A percentile compares a stretch with the other conserved stretches of the same genome.
These are phyloP conservation scores for Netelia fuscicornis DNA, from an alignment of 2,888 invertebrate species.

Conservation along the genomic window DNA sequence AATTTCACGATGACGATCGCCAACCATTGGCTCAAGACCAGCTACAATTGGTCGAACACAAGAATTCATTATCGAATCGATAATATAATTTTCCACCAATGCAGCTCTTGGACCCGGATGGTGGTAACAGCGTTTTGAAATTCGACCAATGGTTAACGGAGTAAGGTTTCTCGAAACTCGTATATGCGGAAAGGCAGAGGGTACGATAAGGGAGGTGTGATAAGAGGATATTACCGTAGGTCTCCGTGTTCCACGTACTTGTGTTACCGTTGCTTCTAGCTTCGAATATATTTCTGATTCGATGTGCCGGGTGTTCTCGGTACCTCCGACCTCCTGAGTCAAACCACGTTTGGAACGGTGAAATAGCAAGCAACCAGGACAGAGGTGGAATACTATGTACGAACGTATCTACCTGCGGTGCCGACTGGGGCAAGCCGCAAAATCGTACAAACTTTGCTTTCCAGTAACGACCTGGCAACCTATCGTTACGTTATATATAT, in stretches of 20 bases:
- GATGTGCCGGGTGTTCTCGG: conserved; percentile 6
- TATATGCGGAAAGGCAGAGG: neutral
- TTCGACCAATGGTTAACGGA: conserved; percentile 13
- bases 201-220: neutral
- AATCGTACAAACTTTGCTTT: conserved; percentile 42
- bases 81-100: neutral
- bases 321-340: neutral
- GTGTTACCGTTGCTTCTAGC: conserved; percentile 1
- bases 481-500: neutral
- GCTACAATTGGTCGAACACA: conserved; percentile 6
- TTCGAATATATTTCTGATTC: neutral
- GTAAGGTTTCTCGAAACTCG: conserved; percentile 24
- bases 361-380: conserved; percentile 18
- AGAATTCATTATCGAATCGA: conserved; percentile 32
- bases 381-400: neutral
- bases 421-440: conserved; percentile 20
- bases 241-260: neutral
- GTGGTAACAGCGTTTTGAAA: conserved; percentile 45
- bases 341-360: neutral
- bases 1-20: neutral
- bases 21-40: too few species aligned
- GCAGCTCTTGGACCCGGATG: neutral
- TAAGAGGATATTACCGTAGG: neutral
- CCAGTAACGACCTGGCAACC: conserved; percentile 14
- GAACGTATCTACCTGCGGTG: conserved; percentile 22